Evolutionary conservation across 2,888 invertebrate species (phyloP), one percentile per base, ranked within the genome.

Genomic region (Spilarctia lutea): DNA sequence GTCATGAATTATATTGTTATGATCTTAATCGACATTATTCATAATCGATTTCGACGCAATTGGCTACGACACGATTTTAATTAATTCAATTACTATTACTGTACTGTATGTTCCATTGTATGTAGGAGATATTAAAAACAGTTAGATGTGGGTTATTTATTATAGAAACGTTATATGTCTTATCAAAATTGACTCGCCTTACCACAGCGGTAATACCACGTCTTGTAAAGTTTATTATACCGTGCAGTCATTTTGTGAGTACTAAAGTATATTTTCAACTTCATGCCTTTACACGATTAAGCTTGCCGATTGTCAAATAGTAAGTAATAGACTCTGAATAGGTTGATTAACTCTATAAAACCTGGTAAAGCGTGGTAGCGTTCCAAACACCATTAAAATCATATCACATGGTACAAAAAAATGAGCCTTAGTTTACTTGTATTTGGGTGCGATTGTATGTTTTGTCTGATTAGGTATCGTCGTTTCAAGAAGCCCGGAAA

Each of bases 11-110:
- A 63, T 30, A 68, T 30, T 68, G 68, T 45, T 45, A 63, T 66
- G n/a, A 65, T 70, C 63, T 42, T 71, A 48, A 56, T 65, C 48
- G 65, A 69, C 73, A 33, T 33, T 39, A 73, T 76, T n/a, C 48
- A 30, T 79, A 74, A 76, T 79, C n/a, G 39, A 73, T 78, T 78
- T 75, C 79, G 42, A 66, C 77, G 80, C 77, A 75, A 70, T 75
- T 77, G 74, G 76, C 69, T 80, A 24, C 35, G 65, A 65, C 75
- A 79, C 72, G 80, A 72, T 33, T 74, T 74, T 68, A 77, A 82
- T 84, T 79, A 84, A 76, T 76, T 77, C 30, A 63, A 63, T 30
- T 68, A 68, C 48, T 65, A 68, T 77, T 69, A 52, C 35, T 65
- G 71, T 63, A 84, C 84, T 85, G 77, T 78, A 77, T 80, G 75